phyloP scores from a whole-genome alignment of 2,888 invertebrate genomes.

The Agrotis puta region DNA sequence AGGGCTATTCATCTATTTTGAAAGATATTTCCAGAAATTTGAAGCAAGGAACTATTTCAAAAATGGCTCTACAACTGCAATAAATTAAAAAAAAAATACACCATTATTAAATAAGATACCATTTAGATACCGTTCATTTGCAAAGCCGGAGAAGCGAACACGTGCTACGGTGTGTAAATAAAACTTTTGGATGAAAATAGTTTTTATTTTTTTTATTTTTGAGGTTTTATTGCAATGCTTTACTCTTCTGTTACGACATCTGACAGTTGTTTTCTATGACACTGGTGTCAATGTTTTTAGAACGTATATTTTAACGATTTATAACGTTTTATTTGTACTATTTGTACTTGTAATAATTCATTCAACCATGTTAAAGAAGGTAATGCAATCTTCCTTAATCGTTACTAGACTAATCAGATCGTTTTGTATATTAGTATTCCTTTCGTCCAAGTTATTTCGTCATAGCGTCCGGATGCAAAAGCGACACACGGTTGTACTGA shows the following conservation, averaged over 20 bases:
- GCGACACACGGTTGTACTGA: conserved; percentile 59
- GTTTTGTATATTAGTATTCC: conserved; percentile 60
- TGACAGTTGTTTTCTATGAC: not conserved
- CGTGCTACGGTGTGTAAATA: no score
- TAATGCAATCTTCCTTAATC: conserved; percentile 49
- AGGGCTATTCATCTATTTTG: no score
- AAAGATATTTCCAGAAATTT: no score
- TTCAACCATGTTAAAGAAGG: conserved; percentile 64
- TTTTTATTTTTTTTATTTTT: not conserved
- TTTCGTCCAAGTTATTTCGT: conserved; percentile 48
- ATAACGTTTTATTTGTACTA: conserved; percentile 43
- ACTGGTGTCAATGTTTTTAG: conserved; percentile 12
- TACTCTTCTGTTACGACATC: not conserved
- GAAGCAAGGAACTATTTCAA: no score
- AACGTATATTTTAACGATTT: conserved; percentile 39
- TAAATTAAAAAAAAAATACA: no score
- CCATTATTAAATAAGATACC: no score
- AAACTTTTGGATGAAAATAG: no score
- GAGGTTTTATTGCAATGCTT: not conserved
- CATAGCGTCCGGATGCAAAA: conserved; percentile 62
- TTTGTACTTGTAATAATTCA: conserved; percentile 20
- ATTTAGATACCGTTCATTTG: no score
- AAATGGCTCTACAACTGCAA: no score
- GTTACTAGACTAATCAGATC: conserved; percentile 43
- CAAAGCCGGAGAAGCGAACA: no score